These are phyloP conservation scores for Trogon surrucura DNA, from an alignment of 2,113 vertebrate species.

Conservation along the genomic window DNA sequence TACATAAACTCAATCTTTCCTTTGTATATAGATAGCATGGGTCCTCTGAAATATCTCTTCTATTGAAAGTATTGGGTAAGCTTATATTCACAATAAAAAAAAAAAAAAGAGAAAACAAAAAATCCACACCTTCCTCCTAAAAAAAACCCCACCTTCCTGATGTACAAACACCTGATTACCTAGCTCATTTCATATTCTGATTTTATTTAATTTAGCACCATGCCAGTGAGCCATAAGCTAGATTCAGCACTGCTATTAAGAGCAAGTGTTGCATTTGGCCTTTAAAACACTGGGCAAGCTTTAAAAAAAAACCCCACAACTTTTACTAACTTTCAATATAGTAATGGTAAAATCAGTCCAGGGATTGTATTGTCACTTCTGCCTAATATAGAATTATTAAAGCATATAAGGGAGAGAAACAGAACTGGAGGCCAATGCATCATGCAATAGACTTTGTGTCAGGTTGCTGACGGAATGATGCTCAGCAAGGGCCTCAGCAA, in stretches of 20 bases:
- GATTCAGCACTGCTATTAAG: not conserved
- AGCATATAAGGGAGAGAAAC: not conserved
- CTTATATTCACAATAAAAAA: not conserved
- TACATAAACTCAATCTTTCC: not conserved
- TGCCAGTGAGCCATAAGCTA: not conserved
- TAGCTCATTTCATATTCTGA: not conserved
- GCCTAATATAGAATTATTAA: conserved; percentile 58
- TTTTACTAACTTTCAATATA: not conserved
- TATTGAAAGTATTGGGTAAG: not conserved
- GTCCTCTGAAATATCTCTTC: not conserved
- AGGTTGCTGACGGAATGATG: not conserved
- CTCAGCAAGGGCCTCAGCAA: not conserved
- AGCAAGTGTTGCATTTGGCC: not conserved
- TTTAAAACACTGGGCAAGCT: not conserved
- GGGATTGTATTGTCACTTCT: conserved; percentile 52
- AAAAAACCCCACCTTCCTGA: not conserved
- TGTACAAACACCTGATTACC: not conserved
- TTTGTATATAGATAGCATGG: not conserved
- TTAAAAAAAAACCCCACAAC: not conserved
- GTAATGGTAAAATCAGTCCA: not conserved
- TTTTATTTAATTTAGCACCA: not conserved
- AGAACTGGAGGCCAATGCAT: conserved; percentile 22
- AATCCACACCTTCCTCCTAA: no score
- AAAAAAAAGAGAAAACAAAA: not conserved
- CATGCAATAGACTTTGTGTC: conserved; percentile 57